Percentiles rank a stretch among this genome's conserved stretches.
Conservation (phyloP, 1,140 invertebrate species). For the Schlechtendalia chinensis region DNA sequence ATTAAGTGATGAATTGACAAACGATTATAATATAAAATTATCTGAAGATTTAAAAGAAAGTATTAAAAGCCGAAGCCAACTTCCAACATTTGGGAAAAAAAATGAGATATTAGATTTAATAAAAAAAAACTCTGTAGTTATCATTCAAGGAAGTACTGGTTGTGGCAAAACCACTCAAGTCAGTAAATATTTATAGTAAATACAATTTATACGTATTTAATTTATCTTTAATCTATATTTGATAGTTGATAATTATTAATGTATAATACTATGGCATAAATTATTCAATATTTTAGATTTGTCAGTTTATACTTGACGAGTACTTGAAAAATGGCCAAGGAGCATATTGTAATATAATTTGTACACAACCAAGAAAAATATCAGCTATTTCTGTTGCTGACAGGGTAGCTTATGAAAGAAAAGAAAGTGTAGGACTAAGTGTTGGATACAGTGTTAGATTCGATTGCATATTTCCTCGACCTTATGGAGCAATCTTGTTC, state of each 20-base stretch:
- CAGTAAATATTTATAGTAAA: constrained; percentile 27
- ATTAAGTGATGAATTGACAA: constrained; percentile 75
- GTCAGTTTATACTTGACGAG: constrained; percentile 95
- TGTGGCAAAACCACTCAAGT: constrained; percentile 88
- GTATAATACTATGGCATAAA: background rate
- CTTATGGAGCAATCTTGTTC: constrained; percentile 90
- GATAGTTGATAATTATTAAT: background rate
- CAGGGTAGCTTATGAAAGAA: constrained; percentile 81
- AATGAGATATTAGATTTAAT: constrained; percentile 78
- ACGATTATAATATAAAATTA: constrained; percentile 64
- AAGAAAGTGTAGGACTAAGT: constrained; percentile 77
- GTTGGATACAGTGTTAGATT: constrained; percentile 92
- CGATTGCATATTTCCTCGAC: constrained; percentile 82
- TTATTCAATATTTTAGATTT: constrained; percentile 64
- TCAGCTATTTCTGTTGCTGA: constrained; percentile 93
- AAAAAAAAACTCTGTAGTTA: constrained; percentile 66
- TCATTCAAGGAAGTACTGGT: constrained; percentile 79
- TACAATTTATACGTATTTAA: background rate
- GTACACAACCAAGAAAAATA: constrained; percentile 91
- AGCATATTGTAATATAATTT: constrained; percentile 80
- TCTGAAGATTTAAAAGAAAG: constrained; percentile 64
- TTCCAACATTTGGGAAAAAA: constrained; percentile 76
- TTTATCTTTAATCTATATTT: background rate
- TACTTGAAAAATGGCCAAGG: constrained; percentile 83
- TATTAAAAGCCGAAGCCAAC: constrained; percentile 65